Evolutionary conservation across 2,888 invertebrate genomes (phyloP).

Genomic region (Metalampra italica): DNA sequence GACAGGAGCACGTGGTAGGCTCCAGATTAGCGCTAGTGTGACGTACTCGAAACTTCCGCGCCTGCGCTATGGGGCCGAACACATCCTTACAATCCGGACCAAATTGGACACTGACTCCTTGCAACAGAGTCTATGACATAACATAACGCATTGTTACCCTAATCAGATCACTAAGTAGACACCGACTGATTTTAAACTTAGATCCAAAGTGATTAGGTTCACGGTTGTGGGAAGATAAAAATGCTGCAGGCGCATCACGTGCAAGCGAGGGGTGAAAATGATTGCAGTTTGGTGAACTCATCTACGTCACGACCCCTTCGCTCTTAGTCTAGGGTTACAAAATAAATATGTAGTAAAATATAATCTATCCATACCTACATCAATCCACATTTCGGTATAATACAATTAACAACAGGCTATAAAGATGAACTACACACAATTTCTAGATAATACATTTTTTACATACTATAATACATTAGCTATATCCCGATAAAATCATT

Average conservation of each 20-base stretch:
- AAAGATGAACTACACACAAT: no score
- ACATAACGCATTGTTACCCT: slow-evolving; percentile 40
- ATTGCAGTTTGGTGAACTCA: slow-evolving; percentile 64
- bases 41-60: slow-evolving; percentile 66
- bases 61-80: slow-evolving; percentile 58
- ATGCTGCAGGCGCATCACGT: slow-evolving; percentile 52
- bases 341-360: slow-evolving; percentile 25
- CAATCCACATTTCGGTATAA: no score
- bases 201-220: slow-evolving; percentile 13
- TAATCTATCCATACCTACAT: slow-evolving; percentile 2
- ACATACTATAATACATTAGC: no score
- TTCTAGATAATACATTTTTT: no score
- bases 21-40: slow-evolving; percentile 68
- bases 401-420: no score
- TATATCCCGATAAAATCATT: no score
- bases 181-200: slow-evolving; percentile 23
- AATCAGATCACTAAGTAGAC: slow-evolving; percentile 35
- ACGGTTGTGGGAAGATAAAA: slow-evolving; percentile 19
- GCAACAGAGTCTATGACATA: slow-evolving; percentile 46
- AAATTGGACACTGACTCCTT: slow-evolving; percentile 55
- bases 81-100: slow-evolving; percentile 38
- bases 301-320: slow-evolving; percentile 25
- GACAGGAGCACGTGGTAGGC: slow-evolving; percentile 36
- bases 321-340: slow-evolving; percentile 31
- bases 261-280: slow-evolving; percentile 57